Base-by-base conservation (phyloP, 1,140 invertebrate species). In the Orius insidiosus region DNA sequence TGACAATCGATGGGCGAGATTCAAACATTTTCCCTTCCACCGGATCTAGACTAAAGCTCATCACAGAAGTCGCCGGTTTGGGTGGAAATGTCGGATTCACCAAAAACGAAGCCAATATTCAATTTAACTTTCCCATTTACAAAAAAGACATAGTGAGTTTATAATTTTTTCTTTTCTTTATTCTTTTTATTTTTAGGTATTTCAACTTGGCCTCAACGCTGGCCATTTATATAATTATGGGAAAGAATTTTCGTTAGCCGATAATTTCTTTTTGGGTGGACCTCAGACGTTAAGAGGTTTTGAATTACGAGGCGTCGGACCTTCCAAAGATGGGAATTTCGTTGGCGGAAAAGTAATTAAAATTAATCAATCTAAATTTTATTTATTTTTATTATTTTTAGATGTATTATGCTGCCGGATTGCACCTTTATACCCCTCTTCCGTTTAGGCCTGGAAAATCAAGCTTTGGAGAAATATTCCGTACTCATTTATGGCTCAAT, bases 201-300 rank as follows among this genome's bases (percentile, higher is more conserved):
- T 88, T 34, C 85, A 90, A 65, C 64, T 74, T 19, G 70, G 74
- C 14, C 59, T 83, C 15, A 71, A 76, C 48, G 69, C 67, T 47
- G 88, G 88, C 15, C 45, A 47, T 64, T 69, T 56, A 62, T 71
- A 57, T 63, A 76, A 54, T 70, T 68, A 58, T 70, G 75, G 57
- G 68, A 76, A 38, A 71, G 75, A 60, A 62, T 39, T 42, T 33
- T 65, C 53, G 42, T 71, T 90, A 51, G 69, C 73, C 31, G 88
- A 94, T 62, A 69, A 75, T 50, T 89, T 88, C 67, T 90, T 80
- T 61, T 64, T 93, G 19, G 89, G 89, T 19, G 88, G 89, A 1
- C 85, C 89, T 1, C 62, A 85, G 34, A 78, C 76, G 48, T 54
- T 93, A 6, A 63, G 88, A 57, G 89, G 88, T 10, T 95, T 93